These are phyloP conservation scores for Blastobasis lacticolella DNA, from an alignment of 2,888 invertebrate genomes.

Conservation along the genomic window DNA sequence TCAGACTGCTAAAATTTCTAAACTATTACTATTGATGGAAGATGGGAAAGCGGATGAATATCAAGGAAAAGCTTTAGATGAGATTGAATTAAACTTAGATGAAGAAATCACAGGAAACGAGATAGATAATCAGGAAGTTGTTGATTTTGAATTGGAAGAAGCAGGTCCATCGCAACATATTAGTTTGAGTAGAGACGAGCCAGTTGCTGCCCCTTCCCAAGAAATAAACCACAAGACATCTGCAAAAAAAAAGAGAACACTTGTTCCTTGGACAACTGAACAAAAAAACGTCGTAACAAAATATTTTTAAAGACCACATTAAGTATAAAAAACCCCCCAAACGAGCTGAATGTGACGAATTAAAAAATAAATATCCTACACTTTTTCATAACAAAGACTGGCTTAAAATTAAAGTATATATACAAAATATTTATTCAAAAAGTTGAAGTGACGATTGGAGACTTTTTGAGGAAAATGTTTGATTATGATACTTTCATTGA, in stretches of 20 bases:
- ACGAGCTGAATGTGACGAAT: constrained; percentile 15
- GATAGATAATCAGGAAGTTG: not conserved
- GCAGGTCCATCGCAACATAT: too few species aligned
- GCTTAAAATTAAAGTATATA: constrained; percentile 17
- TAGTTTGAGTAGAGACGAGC: too few species aligned
- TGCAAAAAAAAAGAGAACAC: too few species aligned
- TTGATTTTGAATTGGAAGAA: too few species aligned
- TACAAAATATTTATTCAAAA: constrained; percentile 11
- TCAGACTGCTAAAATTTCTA: constrained; percentile 17
- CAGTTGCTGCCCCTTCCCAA: not conserved
- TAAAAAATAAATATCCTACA: constrained; percentile 9
- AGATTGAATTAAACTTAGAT: constrained; percentile 13
- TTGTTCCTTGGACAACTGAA: too few species aligned
- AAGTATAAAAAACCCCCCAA: constrained; percentile 14
- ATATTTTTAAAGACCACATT: constrained; percentile 13
- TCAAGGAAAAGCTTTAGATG: constrained; percentile 12
- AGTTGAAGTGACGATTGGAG: too few species aligned
- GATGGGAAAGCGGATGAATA: constrained; percentile 14
- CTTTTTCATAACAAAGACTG: constrained; percentile 16
- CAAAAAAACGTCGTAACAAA: constrained; percentile 8
- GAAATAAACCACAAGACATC: constrained; percentile 6
- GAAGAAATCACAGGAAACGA: constrained; percentile 7
- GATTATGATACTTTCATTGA: too few species aligned
- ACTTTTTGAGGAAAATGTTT: too few species aligned
- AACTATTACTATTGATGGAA: constrained; percentile 17